Base-by-base conservation (phyloP, 2,113 vertebrate species). In the Australoheros scitulus region DNA sequence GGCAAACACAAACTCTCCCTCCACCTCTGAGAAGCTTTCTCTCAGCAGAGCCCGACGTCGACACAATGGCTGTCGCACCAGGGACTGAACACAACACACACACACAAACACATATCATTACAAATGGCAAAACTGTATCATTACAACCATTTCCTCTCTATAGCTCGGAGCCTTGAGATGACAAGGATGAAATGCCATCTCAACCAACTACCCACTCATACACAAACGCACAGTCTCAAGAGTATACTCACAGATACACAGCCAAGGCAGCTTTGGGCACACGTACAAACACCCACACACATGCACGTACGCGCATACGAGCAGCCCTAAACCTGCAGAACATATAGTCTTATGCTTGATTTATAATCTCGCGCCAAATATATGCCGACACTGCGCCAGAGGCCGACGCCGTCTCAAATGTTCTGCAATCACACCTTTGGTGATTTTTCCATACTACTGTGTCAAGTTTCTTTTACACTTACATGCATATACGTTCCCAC, bases 1-100 rank as follows among this genome's bases (percentile, higher is more conserved):
- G 77, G 97, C 97, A 1, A 98, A 98, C 77, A 97, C 90, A 29
- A 98, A 98, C 89, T 97, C 96, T 2, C 97, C 97, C 88, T 98
- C 97, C 0, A 92, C 93, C 87, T 97, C 97, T 18, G 94, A 84
- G 11, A 98, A 98, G 84, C 96, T 96, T 55, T 97, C 95, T 24
- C 64, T 93, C 59, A 98, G 94, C 74, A 98, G 93, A 84, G 95
- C 94, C 32, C 97, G 94, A 9, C 97, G 96, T 32, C 91, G 94
- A 36, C 94, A 94, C 38, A 98, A 87, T 8, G 97, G 96, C 92
- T 97, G 92, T 7, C 94, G 94, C 11, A 97, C 96, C 88, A 98
- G 92, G 29, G 97, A 97, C 97, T 98, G 59, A 38, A 81, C 65
- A 65, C 55, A 84, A 70, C 74, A 83, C 56, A 83, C 58, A 65